Percentiles rank a stretch among this genome's conserved stretches.
These are phyloP conservation scores for Heliocidaris tuberculata DNA, from an alignment of 35 echinoderm and acorn worm species.

Conservation along the genomic window DNA sequence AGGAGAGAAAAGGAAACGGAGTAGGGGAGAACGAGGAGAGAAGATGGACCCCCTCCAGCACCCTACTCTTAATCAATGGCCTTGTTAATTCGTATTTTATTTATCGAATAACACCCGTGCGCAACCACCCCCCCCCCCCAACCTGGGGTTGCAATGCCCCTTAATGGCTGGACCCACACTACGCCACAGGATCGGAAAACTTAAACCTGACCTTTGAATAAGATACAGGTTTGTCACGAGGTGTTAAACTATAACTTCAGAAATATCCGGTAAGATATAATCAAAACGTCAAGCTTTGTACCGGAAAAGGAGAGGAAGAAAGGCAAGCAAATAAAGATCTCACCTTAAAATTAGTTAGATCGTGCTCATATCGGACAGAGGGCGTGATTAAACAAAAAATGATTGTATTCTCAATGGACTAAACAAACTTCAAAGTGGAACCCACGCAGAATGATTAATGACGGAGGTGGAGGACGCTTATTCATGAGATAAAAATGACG, in stretches of 20 bases:
- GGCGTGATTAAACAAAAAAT: background rate
- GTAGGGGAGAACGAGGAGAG: too few relatives aligned
- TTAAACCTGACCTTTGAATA: background rate
- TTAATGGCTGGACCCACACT: too few relatives aligned
- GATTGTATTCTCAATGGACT: background rate
- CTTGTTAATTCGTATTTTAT: too few relatives aligned
- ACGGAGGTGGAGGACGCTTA: background rate
- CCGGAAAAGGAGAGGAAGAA: background rate
- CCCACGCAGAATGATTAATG: conserved; percentile 10
- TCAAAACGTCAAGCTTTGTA: background rate
- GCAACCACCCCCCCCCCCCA: too few relatives aligned
- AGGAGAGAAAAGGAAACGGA: too few relatives aligned
- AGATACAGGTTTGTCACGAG: background rate
- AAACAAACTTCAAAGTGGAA: background rate
- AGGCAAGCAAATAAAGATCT: background rate
- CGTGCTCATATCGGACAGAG: background rate
- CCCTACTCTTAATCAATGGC: too few relatives aligned
- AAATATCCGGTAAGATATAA: background rate
- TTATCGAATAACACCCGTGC: too few relatives aligned
- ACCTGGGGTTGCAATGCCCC: too few relatives aligned
- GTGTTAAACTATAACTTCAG: background rate
- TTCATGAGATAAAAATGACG: background rate
- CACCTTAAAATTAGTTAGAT: background rate
- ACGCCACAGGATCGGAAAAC: background rate
- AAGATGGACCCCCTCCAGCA: too few relatives aligned